phyloP scores from a whole-genome alignment of 2,888 invertebrate genomes.

The Anaspis maculata region DNA sequence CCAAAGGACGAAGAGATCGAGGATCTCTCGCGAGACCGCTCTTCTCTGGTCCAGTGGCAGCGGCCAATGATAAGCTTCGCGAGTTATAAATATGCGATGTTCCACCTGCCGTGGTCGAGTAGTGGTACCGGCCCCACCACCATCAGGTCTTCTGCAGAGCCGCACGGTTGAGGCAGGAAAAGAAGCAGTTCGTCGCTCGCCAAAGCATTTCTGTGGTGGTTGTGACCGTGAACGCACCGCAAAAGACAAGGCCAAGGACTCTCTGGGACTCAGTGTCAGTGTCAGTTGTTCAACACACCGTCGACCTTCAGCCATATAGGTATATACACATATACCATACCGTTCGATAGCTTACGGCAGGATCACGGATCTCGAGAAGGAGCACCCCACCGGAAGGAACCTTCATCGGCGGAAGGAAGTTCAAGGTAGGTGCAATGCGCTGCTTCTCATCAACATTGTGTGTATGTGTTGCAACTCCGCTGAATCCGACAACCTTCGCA shows the following conservation, averaged over 20 bases:
- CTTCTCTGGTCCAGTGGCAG: too few relatives aligned
- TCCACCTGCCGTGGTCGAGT: conserved; percentile 36
- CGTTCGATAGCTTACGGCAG: too few relatives aligned
- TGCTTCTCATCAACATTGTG: too few relatives aligned
- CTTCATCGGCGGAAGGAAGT: conserved; percentile 11
- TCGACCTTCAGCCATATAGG: too few relatives aligned
- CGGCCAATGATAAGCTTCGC: conserved; percentile 30
- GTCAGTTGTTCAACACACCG: conserved; percentile 19
- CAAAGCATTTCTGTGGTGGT: conserved; percentile 43
- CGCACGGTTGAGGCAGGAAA: conserved; percentile 34
- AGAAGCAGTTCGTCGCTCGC: conserved; percentile 41
- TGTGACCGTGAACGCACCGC: conserved; percentile 40
- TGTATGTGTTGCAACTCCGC: too few relatives aligned
- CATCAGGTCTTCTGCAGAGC: conserved; percentile 30
- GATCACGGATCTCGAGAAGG: too few relatives aligned
- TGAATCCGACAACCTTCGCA: too few relatives aligned
- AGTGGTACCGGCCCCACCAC: conserved; percentile 36
- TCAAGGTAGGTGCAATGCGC: conserved; percentile 23
- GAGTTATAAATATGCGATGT: conserved; percentile 32
- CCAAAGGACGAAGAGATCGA: too few relatives aligned
- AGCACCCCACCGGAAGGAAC: too few relatives aligned
- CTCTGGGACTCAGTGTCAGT: conserved; percentile 32
- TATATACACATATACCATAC: not conserved
- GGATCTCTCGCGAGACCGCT: too few relatives aligned
- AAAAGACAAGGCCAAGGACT: conserved; percentile 39